phyloP scores from a whole-genome alignment of 2,797 vertebrate genomes.

The Bradypus variegatus region DNA sequence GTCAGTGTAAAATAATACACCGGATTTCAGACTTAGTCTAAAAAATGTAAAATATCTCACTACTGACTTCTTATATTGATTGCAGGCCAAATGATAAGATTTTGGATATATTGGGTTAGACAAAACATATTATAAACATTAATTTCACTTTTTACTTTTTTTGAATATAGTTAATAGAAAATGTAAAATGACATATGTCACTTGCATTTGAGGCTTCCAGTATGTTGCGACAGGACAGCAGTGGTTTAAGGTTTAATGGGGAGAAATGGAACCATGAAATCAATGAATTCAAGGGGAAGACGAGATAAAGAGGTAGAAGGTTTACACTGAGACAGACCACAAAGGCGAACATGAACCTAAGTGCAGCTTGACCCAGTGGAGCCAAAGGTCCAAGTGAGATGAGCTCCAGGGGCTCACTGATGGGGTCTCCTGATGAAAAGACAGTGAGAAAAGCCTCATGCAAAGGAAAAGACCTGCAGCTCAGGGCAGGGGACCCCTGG shows the following conservation, averaged over 20 bases:
- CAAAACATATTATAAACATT: neutral
- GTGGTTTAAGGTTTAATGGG: neutral
- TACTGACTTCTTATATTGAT: neutral
- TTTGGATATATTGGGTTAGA: neutral
- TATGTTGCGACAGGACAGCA: neutral
- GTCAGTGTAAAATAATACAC: accelerated
- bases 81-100: neutral
- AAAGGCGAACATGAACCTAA: neutral
- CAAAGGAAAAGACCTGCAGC: neutral
- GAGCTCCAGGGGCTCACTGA: neutral
- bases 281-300: neutral
- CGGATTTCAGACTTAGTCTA: neutral
- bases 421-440: neutral
- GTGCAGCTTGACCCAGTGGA: no score
- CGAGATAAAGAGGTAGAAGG: neutral
- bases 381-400: neutral
- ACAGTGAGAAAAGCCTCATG: neutral
- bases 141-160: neutral
- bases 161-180: neutral
- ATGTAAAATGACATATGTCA: neutral
- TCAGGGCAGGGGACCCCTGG: neutral
- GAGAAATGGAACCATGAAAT: neutral
- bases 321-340: neutral
- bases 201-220: neutral
- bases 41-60: neutral